Conservation (phyloP, 2,797 vertebrate genomes). For the Girardinus metallicus region DNA sequence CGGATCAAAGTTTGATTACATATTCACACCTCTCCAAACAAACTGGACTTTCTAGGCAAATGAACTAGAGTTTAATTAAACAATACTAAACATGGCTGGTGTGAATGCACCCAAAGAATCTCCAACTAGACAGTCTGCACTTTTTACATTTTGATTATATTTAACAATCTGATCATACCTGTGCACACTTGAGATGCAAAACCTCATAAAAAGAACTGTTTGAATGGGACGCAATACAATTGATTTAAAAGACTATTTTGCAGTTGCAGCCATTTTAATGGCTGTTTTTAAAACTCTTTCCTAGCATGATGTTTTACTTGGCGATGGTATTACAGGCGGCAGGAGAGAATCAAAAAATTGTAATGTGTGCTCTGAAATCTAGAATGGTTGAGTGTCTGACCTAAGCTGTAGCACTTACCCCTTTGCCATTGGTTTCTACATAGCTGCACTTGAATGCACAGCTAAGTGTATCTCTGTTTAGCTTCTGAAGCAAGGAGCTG, state of each 20-base stretch:
- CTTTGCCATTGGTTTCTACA: conserved; percentile 81
- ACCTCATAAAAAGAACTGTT: neutral
- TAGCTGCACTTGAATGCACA: conserved; percentile 86
- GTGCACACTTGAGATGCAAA: too few relatives aligned
- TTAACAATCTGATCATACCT: too few relatives aligned
- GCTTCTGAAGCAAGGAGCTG: conserved; percentile 82
- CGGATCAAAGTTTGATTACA: too few relatives aligned
- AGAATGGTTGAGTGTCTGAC: neutral
- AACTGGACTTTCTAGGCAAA: too few relatives aligned
- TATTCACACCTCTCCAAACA: too few relatives aligned
- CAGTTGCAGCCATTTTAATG: neutral
- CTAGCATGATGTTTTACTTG: neutral
- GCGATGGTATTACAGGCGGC: neutral
- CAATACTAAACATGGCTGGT: too few relatives aligned
- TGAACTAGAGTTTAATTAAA: too few relatives aligned
- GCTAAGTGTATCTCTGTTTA: conserved; percentile 83
- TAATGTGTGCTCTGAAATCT: neutral
- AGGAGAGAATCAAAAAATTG: neutral
- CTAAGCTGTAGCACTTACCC: conserved; percentile 58
- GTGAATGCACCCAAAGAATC: neutral
- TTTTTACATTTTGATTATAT: neutral
- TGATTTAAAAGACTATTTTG: neutral
- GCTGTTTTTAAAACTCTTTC: neutral
- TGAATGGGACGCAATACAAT: neutral
- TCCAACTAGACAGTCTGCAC: neutral